A percentile compares a stretch with the other conserved stretches of the same genome.
Conservation (phyloP, 2,113 vertebrate species). For the Holacanthus passer region DNA sequence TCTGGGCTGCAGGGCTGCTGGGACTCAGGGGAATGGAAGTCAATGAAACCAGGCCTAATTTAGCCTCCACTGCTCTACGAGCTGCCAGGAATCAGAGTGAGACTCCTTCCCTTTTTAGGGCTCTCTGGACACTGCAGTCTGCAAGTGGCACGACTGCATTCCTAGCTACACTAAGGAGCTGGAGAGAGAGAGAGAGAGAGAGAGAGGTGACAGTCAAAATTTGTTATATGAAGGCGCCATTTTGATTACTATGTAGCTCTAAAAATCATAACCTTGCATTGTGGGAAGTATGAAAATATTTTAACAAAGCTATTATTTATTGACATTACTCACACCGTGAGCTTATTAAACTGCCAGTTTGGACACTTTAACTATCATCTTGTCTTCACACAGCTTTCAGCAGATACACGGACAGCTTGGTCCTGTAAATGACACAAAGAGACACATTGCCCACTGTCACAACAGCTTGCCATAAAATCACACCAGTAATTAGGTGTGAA, state of each 20-base stretch:
- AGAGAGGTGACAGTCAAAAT: slow-evolving; percentile 25
- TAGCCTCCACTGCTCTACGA: slow-evolving; percentile 71
- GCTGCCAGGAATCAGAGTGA: slow-evolving; percentile 79
- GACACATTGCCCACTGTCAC: slow-evolving; percentile 15
- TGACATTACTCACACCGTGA: background rate
- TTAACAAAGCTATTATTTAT: background rate
- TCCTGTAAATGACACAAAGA: slow-evolving; percentile 25
- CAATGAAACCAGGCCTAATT: slow-evolving; percentile 82
- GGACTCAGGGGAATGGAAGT: slow-evolving; percentile 70
- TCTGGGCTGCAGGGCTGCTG: slow-evolving; percentile 55
- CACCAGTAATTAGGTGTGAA: slow-evolving; percentile 63
- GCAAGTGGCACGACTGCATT: slow-evolving; percentile 75
- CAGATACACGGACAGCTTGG: slow-evolving; percentile 18
- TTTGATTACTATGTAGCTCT: slow-evolving; percentile 17
- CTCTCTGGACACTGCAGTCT: slow-evolving; percentile 77
- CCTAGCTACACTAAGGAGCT: slow-evolving; percentile 50
- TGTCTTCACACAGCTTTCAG: slow-evolving; percentile 34
- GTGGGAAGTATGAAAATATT: background rate
- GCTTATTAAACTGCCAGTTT: slow-evolving; percentile 12
- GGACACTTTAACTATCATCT: slow-evolving; percentile 28
- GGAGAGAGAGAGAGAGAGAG: slow-evolving; percentile 24
- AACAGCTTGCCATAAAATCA: slow-evolving; percentile 55
- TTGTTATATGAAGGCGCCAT: background rate
- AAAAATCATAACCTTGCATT: slow-evolving; percentile 5
- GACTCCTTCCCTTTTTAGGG: slow-evolving; percentile 85